Base-by-base conservation (phyloP, 2,113 vertebrate species). In the Sander lucioperca region DNA sequence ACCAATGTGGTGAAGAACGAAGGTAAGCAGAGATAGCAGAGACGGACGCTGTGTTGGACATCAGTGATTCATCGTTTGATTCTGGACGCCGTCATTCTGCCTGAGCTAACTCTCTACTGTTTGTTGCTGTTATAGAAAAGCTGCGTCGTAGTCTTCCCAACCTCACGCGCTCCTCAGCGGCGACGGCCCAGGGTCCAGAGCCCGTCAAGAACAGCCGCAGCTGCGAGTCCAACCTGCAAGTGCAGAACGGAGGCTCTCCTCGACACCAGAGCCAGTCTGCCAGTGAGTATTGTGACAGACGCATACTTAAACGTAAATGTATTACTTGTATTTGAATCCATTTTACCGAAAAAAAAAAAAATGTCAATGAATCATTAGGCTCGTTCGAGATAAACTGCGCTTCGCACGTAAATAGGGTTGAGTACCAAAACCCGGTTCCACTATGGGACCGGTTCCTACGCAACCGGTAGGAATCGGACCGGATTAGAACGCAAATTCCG, bases 81-180 rank as follows among this genome's bases (percentile, higher is more conserved):
- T 59, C 23, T 23, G n/a, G 59, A 5, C n/a, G 4, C 14, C 4
- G 14, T 61, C 3, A 11, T 10, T 25, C 12, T 50, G 19, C 62
- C 23, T 15, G 1, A 53, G 23, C 27, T 78, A 14, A 80, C 11
- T 50, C 33, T 18, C 36, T 21, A 6, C 30, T 63, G 27, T 39
- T 68, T 45, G 50, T 59, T 75, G n/a, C 23, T 69, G 6, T 58
- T 88, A 69, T 85, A 99, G 98, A 99, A 93, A 99, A 99, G 90
- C 90, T 99, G 91, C 96, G 98, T 70, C 97, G 98, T 75, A 99
- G 98, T 97, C 98, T 99, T 95, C 98, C 98, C 90, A 99, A 99
- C 95, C 95, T 99, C 74, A 96, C 97, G 2, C 97, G 97, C 82
- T 94, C 97, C 36, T 88, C 90, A 69, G 95, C 53, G 4, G 82